A percentile compares a stretch with the other conserved stretches of the same genome.
These are phyloP conservation scores for Eumerus sabulonum DNA, from an alignment of 2,888 invertebrate species.

Conservation along the genomic window DNA sequence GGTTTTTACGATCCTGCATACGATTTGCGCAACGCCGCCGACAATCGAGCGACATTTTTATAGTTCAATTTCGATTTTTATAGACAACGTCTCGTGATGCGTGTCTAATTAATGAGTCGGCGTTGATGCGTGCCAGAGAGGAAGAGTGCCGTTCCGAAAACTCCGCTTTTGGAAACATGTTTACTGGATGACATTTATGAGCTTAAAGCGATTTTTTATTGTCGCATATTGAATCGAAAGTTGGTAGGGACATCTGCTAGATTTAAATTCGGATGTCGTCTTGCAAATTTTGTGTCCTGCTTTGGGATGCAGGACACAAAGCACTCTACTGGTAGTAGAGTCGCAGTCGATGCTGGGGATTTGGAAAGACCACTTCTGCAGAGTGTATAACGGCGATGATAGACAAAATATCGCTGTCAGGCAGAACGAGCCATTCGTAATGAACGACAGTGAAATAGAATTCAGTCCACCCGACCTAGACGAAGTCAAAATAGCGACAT, in stretches of 20 bases:
- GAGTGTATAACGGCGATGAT: too few species aligned
- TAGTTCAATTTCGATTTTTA: constrained; percentile 65
- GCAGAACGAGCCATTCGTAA: too few species aligned
- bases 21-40: constrained; percentile 50
- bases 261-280: neutral
- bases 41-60: constrained; percentile 53
- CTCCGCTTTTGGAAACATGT: constrained; percentile 18
- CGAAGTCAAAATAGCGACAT: too few species aligned
- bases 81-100: constrained; percentile 60
- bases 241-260: constrained; percentile 34
- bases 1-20: constrained; percentile 64
- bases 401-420: too few species aligned
- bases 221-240: constrained; percentile 15
- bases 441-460: too few species aligned
- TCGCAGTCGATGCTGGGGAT: too few species aligned
- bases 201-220: constrained; percentile 60
- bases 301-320: too few species aligned
- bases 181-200: constrained; percentile 57
- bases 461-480: too few species aligned
- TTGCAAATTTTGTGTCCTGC: too few species aligned
- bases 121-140: constrained; percentile 15
- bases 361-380: too few species aligned
- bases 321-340: too few species aligned
- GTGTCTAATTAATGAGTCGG: constrained; percentile 66
- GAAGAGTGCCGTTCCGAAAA: constrained; percentile 34